Base-by-base conservation (phyloP, 2,113 vertebrate species). In the Halcyon senegalensis region DNA sequence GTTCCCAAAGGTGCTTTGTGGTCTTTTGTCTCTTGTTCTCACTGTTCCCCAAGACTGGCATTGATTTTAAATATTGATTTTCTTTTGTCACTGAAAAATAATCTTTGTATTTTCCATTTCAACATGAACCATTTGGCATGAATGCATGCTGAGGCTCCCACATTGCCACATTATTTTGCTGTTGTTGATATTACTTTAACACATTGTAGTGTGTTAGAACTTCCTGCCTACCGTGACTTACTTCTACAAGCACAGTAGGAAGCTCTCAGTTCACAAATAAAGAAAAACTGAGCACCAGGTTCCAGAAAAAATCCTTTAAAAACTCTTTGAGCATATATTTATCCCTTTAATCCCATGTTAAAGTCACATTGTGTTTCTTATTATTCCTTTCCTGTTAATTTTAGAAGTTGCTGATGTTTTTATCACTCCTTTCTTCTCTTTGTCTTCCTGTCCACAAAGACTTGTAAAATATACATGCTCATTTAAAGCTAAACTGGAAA, bases 51-150 rank as follows among this genome's bases (percentile, higher is more conserved):
- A 41, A 80, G 82, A 92, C 69, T 72, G 27, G 56, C 79, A 93
- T 89, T 89, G 94, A 90, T 97, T 96, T 94, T 89, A 90, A 93
- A 81, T 73, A 93, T 56, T 95, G 84, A 84, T 93, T 95, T 94
- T 91, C 75, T 90, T 97, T 95, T 92, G 84, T 89, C 73, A 87
- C 77, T 74, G 74, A 87, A 91, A 97, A 95, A 92, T 87, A 95
- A 80, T 90, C 82, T 64, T 89, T 91, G 58, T 95, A 77, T 90
- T 96, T 97, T 94, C 76, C 53, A 88, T 94, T 93, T 93, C 63
- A 87, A 72, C 86, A 41, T 64, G 58, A 93, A 91, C 68, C 77
- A 93, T 94, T 95, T 94, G 76, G 41, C 84, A 93, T 2, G 37
- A 87, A 80, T 33, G 55, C 94, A 87, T 75, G 81, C 92, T 92